Evolutionary conservation across 2,797 vertebrate species (phyloP), one percentile per base, ranked within the genome.

Genomic region (Emys orbicularis): DNA sequence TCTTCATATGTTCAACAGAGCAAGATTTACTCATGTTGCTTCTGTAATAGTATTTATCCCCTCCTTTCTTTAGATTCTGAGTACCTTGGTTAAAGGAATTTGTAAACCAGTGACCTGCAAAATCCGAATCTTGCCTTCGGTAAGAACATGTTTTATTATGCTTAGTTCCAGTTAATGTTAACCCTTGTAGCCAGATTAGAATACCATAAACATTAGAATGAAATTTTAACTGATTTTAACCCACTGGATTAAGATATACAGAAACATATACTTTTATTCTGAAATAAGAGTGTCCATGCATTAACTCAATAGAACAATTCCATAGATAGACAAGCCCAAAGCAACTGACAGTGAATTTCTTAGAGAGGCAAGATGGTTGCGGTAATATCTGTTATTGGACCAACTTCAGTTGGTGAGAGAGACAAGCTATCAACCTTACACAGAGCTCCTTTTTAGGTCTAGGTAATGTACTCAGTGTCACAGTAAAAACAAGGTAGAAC

Each of bases 21-120:
- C 68, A 72, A 61, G 37, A 16, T 92, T 61, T 61, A 18, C 44
- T 88, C 41, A 72, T 19, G 4, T 79, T 29, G 27, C 31, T 61
- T 12, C 49, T 91, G 18, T 94, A n/a, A 89, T 91, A 41, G 29
- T 0, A 2, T 16, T 95, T 91, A 19, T 92, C 72, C 41, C 87
- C 15, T 8, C 4, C 59, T 90, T 72, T 83, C 92, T 93, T 57
- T 95, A 99, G 99, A 99, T 99, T 96, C 94, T 99, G 61, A 98
- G 94, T 79, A 99, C 98, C 19, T 98, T 99, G 8, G 99, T 99
- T 90, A 95, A 97, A 80, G 99, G 99, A 61, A 97, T 99, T 6
- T 98, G 97, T 57, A 98, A 99, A 94, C 99, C 99, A 4, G 98
- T 99, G 92, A 99, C 99, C 4, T 99, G 99, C 97, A 99, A 99